Evolutionary conservation across 1,140 invertebrate genomes (phyloP), one percentile per base, ranked within the genome.

Genomic region (Drosophila pachea): DNA sequence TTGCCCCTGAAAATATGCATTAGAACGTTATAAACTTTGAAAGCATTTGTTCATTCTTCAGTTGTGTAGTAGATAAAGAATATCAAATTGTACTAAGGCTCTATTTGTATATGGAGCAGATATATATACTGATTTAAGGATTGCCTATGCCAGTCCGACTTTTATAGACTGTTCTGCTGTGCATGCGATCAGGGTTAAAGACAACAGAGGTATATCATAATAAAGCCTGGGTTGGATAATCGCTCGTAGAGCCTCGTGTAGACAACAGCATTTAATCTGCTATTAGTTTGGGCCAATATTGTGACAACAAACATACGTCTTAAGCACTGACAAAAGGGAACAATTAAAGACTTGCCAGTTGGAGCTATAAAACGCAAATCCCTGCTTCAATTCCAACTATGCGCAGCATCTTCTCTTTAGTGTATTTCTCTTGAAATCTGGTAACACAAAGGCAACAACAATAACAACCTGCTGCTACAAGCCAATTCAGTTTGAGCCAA

Each of bases 301-400:
- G 67, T 61, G 50, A 38, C 65, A 68, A 53, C 50, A 64, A 61
- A 52, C 61, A 33, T 33, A 38, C 43, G 35, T 8, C 36, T 56
- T 76, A 73, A 76, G 54, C 73, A 38, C 63, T 22, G 47, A 38
- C 68, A 73, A 81, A 70, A 68, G 65, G 62, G 32, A 32, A 11
- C 69, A 58, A 76, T 82, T 71, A 67, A 62, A 60, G 53, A 36
- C 50, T 52, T 52, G 60, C 29, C 22, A 9, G 52, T 52, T 12
- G 35, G 65, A 71, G 12, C 53, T 73, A 83, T 75, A 83, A 83
- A 83, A 83, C 66, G 68, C 76, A 83, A 82, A 78, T 75, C 60
- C 45, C 58, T 29, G 3, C 36, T 11, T 36, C 35, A n/a, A 40
- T 29, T 66, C 47, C 35, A 66, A 31, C 62, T 48, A 33, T 47